Evolutionary conservation across 2,888 invertebrate species (phyloP), one percentile per base, ranked within the genome.

Genomic region (Dasypolia templi): DNA sequence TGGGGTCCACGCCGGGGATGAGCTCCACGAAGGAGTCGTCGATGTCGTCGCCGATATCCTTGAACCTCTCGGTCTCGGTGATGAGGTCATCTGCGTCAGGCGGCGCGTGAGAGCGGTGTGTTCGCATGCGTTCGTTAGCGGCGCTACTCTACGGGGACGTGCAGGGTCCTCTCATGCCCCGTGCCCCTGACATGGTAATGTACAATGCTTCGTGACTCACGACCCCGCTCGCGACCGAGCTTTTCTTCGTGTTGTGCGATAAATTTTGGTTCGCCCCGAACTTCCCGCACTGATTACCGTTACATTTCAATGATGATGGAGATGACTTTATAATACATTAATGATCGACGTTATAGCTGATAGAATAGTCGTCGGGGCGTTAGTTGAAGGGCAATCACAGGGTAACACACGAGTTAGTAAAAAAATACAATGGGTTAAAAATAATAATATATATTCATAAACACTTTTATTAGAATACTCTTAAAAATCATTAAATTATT

Each of bases 11-110:
- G 88, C 97, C 97, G 72, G 97, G 97, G 94, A 97, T 97, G 89
- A 97, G 96, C 95, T 99, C 99, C 92, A 98, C 97, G 97, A 99
- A 99, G 88, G 99, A 99, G 94, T 97, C 97, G 96, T 99, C 99
- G 97, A 99, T 97, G 96, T 98, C 99, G 95, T 99, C 98, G 90
- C 98, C 98, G 96, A 99, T 98, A 94, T 98, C 97, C 96, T 98
- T 99, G 97, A 97, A 99, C 96, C 97, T 97, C 97, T 99, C 99
- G 97, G 98, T 99, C 96, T 98, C 98, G 92, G 96, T 96, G 96
- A 98, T 98, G 96, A 98, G 97, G 93, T 98, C 98, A 97, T 98
- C 98, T 98, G 97, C 91, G 96, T 90, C 92, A 94, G 91, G 90
- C 90, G 86, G 86, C 87, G 84, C 88, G 86, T 92, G 87, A 91